phyloP scores from a whole-genome alignment of 1,140 invertebrate genomes.

The Aphaenogaster ashmeadi region DNA sequence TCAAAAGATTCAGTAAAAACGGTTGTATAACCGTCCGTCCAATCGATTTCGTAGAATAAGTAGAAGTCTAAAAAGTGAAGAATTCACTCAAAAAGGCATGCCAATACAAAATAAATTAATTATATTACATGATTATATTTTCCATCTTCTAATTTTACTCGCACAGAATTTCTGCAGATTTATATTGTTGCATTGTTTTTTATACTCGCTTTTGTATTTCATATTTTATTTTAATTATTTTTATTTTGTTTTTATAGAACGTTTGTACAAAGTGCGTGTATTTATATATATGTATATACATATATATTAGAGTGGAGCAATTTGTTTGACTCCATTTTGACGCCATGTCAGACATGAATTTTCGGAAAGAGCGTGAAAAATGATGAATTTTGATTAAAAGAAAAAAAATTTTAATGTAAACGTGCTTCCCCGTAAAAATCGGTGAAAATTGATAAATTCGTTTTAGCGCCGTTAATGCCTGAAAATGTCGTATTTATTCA shows the following conservation, averaged over 20 bases:
- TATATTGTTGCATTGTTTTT: not conserved
- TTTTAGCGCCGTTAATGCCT: no score
- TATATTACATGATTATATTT: not conserved
- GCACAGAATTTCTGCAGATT: not conserved
- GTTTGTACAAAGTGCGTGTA: no score
- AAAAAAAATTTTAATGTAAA: no score
- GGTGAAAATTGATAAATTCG: no score
- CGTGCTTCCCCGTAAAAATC: no score
- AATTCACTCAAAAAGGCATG: not conserved
- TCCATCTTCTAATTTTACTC: not conserved
- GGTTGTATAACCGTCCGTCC: not conserved
- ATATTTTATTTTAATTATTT: slow-evolving; percentile 5
- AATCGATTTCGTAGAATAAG: not conserved
- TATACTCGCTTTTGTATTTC: not conserved
- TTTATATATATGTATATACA: no score
- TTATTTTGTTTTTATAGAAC: not conserved
- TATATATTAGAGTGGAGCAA: no score
- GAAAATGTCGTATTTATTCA: no score
- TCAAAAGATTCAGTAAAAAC: slow-evolving; percentile 16
- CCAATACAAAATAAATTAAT: not conserved
- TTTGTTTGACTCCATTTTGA: no score
- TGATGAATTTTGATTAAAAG: no score
- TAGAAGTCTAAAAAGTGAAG: not conserved
- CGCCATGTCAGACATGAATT: no score
- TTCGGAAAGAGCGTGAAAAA: no score